Percentiles rank a stretch among this genome's conserved stretches.
Evolutionary conservation across 2,888 invertebrate species (phyloP).

Genomic region (Euzophera pinguis): DNA sequence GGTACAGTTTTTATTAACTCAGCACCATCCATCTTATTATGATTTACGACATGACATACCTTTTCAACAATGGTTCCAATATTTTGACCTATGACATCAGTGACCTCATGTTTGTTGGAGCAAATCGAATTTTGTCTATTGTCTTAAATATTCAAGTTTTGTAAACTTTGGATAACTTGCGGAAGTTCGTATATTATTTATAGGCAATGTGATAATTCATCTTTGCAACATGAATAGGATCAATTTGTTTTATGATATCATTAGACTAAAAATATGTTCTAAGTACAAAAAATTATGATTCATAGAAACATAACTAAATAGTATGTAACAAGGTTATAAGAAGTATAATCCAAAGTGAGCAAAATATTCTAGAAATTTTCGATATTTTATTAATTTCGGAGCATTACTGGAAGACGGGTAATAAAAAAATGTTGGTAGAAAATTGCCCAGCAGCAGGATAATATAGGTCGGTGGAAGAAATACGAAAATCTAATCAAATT

Average conservation of each 20-base stretch:
- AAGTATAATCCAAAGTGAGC: no score
- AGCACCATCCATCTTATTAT: conserved; percentile 41
- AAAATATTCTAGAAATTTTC: no score
- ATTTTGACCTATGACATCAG: conserved; percentile 67
- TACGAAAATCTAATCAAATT: no score
- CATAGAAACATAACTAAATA: no score
- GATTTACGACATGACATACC: conserved; percentile 49
- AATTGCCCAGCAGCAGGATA: no score
- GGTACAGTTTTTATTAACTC: conserved; percentile 40
- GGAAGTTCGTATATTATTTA: conserved; percentile 40
- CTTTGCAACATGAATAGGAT: background rate
- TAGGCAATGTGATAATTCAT: background rate
- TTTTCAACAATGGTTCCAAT: conserved; percentile 50
- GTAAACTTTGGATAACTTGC: conserved; percentile 28
- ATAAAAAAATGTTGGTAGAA: no score
- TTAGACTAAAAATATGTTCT: background rate
- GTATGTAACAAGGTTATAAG: no score
- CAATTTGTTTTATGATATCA: conserved; percentile 7
- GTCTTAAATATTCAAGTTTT: conserved; percentile 32
- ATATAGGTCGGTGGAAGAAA: no score
- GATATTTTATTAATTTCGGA: no score
- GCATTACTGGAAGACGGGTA: no score
- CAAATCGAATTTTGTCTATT: conserved; percentile 43
- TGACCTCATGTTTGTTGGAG: conserved; percentile 41
- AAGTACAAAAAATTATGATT: no score